Percentiles rank a stretch among this genome's conserved stretches.
phyloP scores from a whole-genome alignment of 2,797 vertebrate genomes.

The Tenualosa ilisha region DNA sequence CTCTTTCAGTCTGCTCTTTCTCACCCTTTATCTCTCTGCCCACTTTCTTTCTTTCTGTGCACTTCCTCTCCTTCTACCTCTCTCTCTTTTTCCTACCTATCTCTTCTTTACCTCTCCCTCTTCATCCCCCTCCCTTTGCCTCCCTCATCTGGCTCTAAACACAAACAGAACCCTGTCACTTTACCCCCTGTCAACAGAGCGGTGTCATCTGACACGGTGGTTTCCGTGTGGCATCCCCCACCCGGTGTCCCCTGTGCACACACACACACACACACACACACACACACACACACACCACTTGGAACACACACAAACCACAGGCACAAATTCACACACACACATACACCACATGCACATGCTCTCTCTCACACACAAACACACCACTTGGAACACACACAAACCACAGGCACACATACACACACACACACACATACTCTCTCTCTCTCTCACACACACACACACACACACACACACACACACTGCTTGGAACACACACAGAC shows the following conservation, averaged over 20 bases:
- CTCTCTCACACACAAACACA: too few species aligned
- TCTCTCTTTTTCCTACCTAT: background rate
- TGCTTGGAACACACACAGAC: background rate
- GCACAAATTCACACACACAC: background rate
- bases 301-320: background rate
- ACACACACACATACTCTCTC: background rate
- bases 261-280: background rate
- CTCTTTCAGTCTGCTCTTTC: too few species aligned
- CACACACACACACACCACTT: background rate
- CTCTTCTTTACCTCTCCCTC: background rate
- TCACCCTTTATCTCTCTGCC: too few species aligned
- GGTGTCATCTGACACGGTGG: conserved; percentile 6
- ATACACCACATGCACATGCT: background rate
- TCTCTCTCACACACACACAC: background rate
- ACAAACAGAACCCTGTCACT: background rate
- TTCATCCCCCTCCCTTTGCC: background rate
- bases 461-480: background rate
- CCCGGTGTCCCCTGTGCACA: background rate
- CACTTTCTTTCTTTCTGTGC: background rate
- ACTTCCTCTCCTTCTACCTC: background rate
- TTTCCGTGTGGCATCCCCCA: background rate
- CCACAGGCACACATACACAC: background rate
- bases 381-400: background rate
- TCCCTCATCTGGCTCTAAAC: background rate
- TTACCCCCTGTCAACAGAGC: background rate